A percentile compares a stretch with the other conserved stretches of the same genome.
Conservation (phyloP, 2,113 vertebrate species). For the Bambusicola thoracicus region DNA sequence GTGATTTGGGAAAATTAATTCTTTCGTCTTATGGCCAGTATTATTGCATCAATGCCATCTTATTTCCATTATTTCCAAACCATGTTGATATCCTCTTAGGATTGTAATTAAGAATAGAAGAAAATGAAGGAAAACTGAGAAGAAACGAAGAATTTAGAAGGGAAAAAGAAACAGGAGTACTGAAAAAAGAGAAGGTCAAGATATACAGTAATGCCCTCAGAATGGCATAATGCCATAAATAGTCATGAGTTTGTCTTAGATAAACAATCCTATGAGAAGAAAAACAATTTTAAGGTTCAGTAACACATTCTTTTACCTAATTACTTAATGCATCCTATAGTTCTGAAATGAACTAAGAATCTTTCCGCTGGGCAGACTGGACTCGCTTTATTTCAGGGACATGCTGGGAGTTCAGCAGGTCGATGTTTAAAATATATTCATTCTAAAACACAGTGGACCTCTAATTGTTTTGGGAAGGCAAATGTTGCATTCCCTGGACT, state of each 20-base stretch:
- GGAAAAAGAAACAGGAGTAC: slow-evolving; percentile 64
- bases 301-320: not conserved
- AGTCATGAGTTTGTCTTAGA: not conserved
- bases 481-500: not conserved
- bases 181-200: slow-evolving; percentile 55
- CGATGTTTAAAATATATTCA: not conserved
- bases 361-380: not conserved
- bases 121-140: slow-evolving; percentile 79
- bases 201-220: slow-evolving; percentile 2
- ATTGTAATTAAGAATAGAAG: slow-evolving; percentile 80
- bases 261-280: not conserved
- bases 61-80: slow-evolving; percentile 22
- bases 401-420: not conserved
- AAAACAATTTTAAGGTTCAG: not conserved
- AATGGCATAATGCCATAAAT: not conserved
- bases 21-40: not conserved
- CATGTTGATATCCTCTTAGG: slow-evolving; percentile 10
- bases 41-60: not conserved
- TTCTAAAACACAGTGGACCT: not conserved
- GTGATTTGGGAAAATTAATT: not conserved
- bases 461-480: not conserved
- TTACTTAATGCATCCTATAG: not conserved
- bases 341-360: slow-evolving; percentile 10
- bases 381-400: not conserved
- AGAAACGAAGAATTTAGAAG: slow-evolving; percentile 75